Conservation (phyloP, 2,888 invertebrate genomes). For the Cryptus viduatorius region DNA sequence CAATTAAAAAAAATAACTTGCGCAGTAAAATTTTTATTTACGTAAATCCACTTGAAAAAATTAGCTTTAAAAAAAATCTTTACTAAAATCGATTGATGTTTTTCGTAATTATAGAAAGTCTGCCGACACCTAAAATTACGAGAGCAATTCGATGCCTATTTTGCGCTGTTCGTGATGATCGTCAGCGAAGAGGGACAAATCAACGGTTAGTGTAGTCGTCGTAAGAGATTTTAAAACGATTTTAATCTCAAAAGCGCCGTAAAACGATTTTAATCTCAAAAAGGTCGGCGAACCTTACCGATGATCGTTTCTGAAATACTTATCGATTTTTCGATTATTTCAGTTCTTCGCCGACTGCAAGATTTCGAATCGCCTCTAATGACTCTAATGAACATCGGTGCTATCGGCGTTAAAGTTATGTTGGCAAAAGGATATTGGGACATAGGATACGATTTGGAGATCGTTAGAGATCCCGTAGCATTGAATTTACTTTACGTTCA, state of each 20-base stretch:
- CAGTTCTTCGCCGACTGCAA: constrained; percentile 95
- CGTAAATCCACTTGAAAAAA: neutral
- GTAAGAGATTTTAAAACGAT: neutral
- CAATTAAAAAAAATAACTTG: too few species aligned
- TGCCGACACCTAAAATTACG: constrained; percentile 93
- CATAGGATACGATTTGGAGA: constrained; percentile 91
- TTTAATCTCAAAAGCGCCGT: too few species aligned
- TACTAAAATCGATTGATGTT: neutral
- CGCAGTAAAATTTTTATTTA: too few species aligned
- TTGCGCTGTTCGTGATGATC: constrained; percentile 95
- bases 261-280: neutral
- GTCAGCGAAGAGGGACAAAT: constrained; percentile 90
- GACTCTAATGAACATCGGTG: constrained; percentile 90
- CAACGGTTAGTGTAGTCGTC: constrained; percentile 85
- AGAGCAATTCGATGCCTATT: constrained; percentile 93
- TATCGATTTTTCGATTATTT: constrained; percentile 80
- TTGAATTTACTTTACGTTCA: constrained; percentile 95
- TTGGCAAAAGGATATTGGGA: constrained; percentile 98
- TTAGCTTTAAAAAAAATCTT: neutral
- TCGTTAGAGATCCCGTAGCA: constrained; percentile 93
- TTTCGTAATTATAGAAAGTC: constrained; percentile 88
- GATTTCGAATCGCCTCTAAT: constrained; percentile 99
- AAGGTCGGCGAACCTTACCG: neutral
- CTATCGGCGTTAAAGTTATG: constrained; percentile 92
- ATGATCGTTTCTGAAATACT: neutral